Evolutionary conservation across 1,140 invertebrate species (phyloP).

Genomic region (Onthophagus taurus): DNA sequence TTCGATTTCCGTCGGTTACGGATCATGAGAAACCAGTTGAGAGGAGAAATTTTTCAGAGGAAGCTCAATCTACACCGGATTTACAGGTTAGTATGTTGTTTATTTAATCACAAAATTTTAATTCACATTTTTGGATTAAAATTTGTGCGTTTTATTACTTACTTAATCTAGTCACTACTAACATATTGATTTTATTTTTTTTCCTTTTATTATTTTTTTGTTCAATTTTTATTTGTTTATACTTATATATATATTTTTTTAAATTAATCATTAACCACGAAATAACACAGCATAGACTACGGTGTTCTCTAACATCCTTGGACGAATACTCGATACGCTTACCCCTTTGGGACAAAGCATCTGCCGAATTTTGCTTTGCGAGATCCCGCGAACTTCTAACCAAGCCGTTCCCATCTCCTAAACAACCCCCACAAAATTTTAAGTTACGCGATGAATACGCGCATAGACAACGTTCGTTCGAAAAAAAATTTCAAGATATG

Average conservation of each 20-base stretch:
- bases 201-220: slow-evolving; percentile 16
- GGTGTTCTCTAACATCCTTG: slow-evolving; percentile 32
- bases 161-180: no score
- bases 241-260: not conserved
- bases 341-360: slow-evolving; percentile 61
- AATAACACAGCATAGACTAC: slow-evolving; percentile 17
- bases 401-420: slow-evolving; percentile 41
- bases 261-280: not conserved
- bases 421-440: slow-evolving; percentile 22
- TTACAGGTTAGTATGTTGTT: slow-evolving; percentile 62
- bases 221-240: slow-evolving; percentile 18
- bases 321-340: slow-evolving; percentile 41
- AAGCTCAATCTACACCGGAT: slow-evolving; percentile 81
- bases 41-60: slow-evolving; percentile 78
- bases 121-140: no score
- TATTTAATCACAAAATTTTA: no score
- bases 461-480: not conserved
- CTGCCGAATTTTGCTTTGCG: slow-evolving; percentile 63
- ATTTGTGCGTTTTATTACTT: no score
- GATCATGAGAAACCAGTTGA: slow-evolving; percentile 51
- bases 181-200: no score
- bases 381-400: slow-evolving; percentile 58
- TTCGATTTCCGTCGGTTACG: slow-evolving; percentile 60
- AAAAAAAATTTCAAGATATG: slow-evolving; percentile 8
- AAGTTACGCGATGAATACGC: slow-evolving; percentile 24